Evolutionary conservation across 2,797 vertebrate species (phyloP).

Genomic region (Miichthys miiuy): DNA sequence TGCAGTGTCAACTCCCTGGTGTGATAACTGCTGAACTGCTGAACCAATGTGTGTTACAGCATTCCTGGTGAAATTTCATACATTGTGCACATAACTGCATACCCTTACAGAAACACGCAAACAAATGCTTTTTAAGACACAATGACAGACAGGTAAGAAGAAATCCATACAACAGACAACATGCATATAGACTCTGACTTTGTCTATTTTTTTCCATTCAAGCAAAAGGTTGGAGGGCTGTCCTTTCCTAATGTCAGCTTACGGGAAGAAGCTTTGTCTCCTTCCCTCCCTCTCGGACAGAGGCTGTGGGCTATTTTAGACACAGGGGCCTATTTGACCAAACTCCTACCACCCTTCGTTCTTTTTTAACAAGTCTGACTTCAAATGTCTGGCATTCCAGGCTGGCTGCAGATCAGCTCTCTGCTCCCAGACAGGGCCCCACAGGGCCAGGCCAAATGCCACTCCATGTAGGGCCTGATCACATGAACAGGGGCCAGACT

Average conservation of each 20-base stretch:
- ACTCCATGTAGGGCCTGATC: slow-evolving; percentile 88
- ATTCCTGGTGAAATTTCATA: slow-evolving; percentile 29
- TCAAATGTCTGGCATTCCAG: slow-evolving; percentile 89
- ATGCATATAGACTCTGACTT: slow-evolving; percentile 45
- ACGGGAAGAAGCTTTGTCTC: slow-evolving; percentile 77
- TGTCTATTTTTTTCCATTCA: slow-evolving; percentile 50
- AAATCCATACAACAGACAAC: slow-evolving; percentile 23
- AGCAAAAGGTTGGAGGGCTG: slow-evolving; percentile 55
- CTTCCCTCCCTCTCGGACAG: slow-evolving; percentile 61
- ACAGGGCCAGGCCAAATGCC: slow-evolving; percentile 84
- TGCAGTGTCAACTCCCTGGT: slow-evolving; percentile 37
- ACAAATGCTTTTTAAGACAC: slow-evolving; percentile 22
- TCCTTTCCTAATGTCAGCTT: slow-evolving; percentile 65
- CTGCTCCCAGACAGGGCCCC: slow-evolving; percentile 79
- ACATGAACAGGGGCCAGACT: slow-evolving; percentile 77
- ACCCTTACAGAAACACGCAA: slow-evolving; percentile 17
- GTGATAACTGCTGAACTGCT: slow-evolving; percentile 51
- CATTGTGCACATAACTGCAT: slow-evolving; percentile 20
- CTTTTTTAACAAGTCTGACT: slow-evolving; percentile 86
- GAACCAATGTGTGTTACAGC: slow-evolving; percentile 35
- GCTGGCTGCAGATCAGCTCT: slow-evolving; percentile 84
- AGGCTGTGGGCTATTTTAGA: slow-evolving; percentile 81
- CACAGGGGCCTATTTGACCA: slow-evolving; percentile 78
- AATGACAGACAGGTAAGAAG: slow-evolving; percentile 30
- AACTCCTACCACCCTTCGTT: slow-evolving; percentile 84